phyloP scores from a whole-genome alignment of 2,113 vertebrate genomes.

The Aspiorhynchus laticeps region DNA sequence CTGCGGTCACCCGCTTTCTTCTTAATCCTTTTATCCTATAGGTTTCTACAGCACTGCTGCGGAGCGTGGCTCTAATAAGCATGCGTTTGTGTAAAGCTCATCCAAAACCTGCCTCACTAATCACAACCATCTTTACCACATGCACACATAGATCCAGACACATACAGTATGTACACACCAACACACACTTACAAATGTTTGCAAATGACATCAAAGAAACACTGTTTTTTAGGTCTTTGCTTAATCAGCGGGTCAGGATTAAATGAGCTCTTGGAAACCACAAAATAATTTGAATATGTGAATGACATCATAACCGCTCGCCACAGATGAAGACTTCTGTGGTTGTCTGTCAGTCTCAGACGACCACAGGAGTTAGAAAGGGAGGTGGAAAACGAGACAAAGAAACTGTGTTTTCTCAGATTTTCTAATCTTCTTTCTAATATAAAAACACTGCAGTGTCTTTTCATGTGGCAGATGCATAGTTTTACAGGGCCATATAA shows the following conservation, averaged over 20 bases:
- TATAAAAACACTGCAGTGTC: neutral
- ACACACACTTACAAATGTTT: slow-evolving; percentile 3
- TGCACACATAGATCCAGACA: slow-evolving; percentile 12
- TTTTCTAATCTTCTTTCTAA: slow-evolving; percentile 15
- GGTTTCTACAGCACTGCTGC: neutral
- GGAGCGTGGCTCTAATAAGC: slow-evolving; percentile 15
- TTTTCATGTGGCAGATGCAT: slow-evolving; percentile 36
- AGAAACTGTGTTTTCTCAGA: neutral
- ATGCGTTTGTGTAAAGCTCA: slow-evolving; percentile 21
- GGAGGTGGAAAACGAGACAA: neutral
- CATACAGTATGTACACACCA: neutral
- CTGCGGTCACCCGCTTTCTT: slow-evolving; percentile 11
- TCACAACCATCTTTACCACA: slow-evolving; percentile 33
- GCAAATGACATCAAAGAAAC: slow-evolving; percentile 34
- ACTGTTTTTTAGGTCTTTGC: slow-evolving; percentile 26
- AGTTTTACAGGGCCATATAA: slow-evolving; percentile 22
- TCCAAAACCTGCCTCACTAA: slow-evolving; percentile 7
- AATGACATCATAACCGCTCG: slow-evolving; percentile 40
- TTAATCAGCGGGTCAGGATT: slow-evolving; percentile 24
- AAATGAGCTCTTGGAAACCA: neutral
- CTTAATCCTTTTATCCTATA: slow-evolving; percentile 28
- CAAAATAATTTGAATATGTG: slow-evolving; percentile 16
- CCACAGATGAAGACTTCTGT: neutral
- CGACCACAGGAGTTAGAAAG: slow-evolving; percentile 23
- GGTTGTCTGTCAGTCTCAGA: slow-evolving; percentile 19